Conservation (phyloP, 2,113 vertebrate genomes). For the Riparia riparia region DNA sequence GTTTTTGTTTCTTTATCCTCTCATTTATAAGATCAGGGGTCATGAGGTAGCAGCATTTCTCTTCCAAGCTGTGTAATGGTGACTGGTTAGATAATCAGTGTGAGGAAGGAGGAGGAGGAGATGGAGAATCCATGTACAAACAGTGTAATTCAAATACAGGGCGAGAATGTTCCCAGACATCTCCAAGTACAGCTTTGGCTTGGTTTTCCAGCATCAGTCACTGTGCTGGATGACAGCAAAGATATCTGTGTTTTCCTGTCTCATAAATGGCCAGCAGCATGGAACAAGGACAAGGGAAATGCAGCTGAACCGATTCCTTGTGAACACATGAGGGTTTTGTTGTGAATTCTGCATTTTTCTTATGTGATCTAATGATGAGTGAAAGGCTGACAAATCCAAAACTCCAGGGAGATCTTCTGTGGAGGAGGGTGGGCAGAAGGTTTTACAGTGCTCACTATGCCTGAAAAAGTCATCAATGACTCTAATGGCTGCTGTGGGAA, state of each 20-base stretch:
- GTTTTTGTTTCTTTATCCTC: neutral
- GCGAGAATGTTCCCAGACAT: neutral
- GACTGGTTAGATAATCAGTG: conserved; percentile 42
- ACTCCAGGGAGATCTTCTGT: neutral
- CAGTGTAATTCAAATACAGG: neutral
- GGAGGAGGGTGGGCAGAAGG: neutral
- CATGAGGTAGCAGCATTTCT: neutral
- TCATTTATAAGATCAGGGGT: neutral
- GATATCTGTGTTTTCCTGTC: neutral
- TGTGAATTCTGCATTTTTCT: neutral
- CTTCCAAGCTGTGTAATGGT: neutral
- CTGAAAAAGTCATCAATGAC: conserved; percentile 40
- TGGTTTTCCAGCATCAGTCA: neutral
- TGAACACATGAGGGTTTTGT: neutral
- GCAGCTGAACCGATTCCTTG: neutral
- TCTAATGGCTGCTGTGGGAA: neutral
- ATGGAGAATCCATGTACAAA: neutral
- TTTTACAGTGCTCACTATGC: neutral
- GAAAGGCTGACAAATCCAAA: neutral
- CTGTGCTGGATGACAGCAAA: neutral
- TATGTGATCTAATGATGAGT: neutral
- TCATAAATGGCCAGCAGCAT: neutral
- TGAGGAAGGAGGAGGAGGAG: conserved; percentile 11
- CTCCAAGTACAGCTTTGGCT: neutral
- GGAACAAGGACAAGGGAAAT: neutral